Evolutionary conservation across 2,113 vertebrate genomes (phyloP).

Genomic region (Ascaphus truei): DNA sequence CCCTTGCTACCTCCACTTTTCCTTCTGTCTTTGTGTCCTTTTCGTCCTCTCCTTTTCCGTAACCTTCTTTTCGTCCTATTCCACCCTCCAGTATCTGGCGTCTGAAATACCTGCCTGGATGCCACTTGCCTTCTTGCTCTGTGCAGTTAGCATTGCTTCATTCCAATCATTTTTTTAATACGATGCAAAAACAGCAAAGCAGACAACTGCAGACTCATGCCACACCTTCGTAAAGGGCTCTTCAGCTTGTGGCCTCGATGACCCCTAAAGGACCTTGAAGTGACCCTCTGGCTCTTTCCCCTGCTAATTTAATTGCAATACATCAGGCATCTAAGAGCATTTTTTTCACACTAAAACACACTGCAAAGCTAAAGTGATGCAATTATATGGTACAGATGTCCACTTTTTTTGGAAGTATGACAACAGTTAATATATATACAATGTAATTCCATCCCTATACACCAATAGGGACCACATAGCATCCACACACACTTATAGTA

Average conservation of each 20-base stretch:
- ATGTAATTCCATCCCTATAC: too few relatives aligned
- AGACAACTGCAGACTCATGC: neutral
- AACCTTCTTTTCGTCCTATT: neutral
- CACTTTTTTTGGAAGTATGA: too few relatives aligned
- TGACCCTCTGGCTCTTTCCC: too few relatives aligned
- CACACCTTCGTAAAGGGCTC: neutral
- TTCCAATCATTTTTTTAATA: slow-evolving; percentile 30
- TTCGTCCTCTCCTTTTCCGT: neutral
- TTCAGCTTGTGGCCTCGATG: neutral
- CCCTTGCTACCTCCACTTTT: neutral
- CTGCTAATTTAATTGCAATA: too few relatives aligned
- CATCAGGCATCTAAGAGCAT: too few relatives aligned
- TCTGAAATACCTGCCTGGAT: neutral
- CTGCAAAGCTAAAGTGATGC: too few relatives aligned
- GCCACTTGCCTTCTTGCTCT: slow-evolving; percentile 19
- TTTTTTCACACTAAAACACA: too few relatives aligned
- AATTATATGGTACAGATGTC: too few relatives aligned
- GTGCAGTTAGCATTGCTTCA: slow-evolving; percentile 19
- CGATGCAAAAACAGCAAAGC: slow-evolving; percentile 16
- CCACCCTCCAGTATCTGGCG: neutral
- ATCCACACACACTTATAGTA: too few relatives aligned
- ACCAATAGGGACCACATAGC: too few relatives aligned
- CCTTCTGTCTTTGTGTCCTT: neutral
- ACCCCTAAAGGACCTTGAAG: too few relatives aligned
- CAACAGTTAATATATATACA: too few relatives aligned